Base-by-base conservation (phyloP, 2,888 invertebrate genomes). In the Drosophila tripunctata region DNA sequence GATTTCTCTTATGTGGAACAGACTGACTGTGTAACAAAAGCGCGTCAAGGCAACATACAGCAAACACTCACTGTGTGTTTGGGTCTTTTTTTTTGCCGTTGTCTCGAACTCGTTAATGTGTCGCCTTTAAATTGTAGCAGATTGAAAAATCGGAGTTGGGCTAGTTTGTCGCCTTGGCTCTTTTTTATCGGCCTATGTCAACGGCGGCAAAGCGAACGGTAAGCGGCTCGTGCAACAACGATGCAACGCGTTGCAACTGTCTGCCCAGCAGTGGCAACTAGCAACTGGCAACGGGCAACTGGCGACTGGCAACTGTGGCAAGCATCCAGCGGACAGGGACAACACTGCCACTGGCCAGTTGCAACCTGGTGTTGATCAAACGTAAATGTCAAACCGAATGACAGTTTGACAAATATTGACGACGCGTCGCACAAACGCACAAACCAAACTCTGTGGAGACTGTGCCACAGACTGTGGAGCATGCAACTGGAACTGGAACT, bases 371-470 rank as follows among this genome's bases (percentile, higher is more conserved):
- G 79, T 82, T 89, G 90, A 89, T 89, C 89, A 89, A 89, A 88
- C 87, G 88, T 85, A 88, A 82, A 89, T 89, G 90, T 89, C 88
- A 88, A 82, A 61, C 66, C 82, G 82, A 88, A 86, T 89, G 89
- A 89, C 89, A 89, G 87, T 83, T 89, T 89, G 89, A 89, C 89
- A 89, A 89, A 89, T 89, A 89, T 87, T 89, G 89, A 89, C 89
- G 83, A 86, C 83, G 86, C 82, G 77, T 76, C 82, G 85, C 74
- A 64, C 79, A 60, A 60, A 75, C 70, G 75, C 70, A 67, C 69
- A 54, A 10, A 31, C 21, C 22, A 58, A 14, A n/a, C n/a, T n/a
- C 38, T 30, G 36, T 47, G 48, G 41, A 44, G 56, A 54, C 61
- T 38, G 48, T 22, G 27, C 4, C 40, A 21, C 5, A 24, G 61